Evolutionary conservation across 2,888 invertebrate species (phyloP), one percentile per base, ranked within the genome.

Genomic region (Campopleginae sp.): DNA sequence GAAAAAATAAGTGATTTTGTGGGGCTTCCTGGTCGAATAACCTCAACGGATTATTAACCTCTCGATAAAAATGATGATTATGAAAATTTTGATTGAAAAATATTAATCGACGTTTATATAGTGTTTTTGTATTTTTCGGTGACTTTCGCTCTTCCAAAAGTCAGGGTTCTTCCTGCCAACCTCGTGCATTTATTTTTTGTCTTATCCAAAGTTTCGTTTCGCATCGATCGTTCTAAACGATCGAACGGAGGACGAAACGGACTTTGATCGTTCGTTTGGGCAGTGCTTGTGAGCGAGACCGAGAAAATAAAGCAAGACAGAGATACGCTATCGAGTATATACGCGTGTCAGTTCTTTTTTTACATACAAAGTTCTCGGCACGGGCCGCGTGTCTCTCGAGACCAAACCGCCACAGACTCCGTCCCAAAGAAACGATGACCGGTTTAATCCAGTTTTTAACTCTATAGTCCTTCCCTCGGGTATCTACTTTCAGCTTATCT

Each of bases 401-500:
- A 76, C 46, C 78, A 72, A 70, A n/a, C 54, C 44, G 54, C n/a
- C 14, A 14, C 44, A 44, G 27, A 46, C 31, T 12, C 44, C 12
- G 17, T 33, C 27, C 79, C n/a, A 61, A 23, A n/a, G 66, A 70
- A 80, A 19, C 80, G 80, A 81, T 74, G n/a, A 54, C 81, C 82
- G 82, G 85, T 79, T 85, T 17, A 17, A 85, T 85, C 82, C 82
- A 79, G 85, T 82, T 85, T 46, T 82, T 76, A 74, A 23, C 46
- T 70, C 58, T 61, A 44, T 78, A 33, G 42, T 48, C 51, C 19
- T 65, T 75, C 51, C 70, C 70, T 70, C 61, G 70, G 42, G 77
- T 79, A 66, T 76, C 75, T 76, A 70, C 75, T 82, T 82, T 79
- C 75, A 63, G 75, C 65, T 85, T 82, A 85, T 85, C 82, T 70